Evolutionary conservation across 2,888 invertebrate species (phyloP).

Genomic region (Periphyllus acericola): DNA sequence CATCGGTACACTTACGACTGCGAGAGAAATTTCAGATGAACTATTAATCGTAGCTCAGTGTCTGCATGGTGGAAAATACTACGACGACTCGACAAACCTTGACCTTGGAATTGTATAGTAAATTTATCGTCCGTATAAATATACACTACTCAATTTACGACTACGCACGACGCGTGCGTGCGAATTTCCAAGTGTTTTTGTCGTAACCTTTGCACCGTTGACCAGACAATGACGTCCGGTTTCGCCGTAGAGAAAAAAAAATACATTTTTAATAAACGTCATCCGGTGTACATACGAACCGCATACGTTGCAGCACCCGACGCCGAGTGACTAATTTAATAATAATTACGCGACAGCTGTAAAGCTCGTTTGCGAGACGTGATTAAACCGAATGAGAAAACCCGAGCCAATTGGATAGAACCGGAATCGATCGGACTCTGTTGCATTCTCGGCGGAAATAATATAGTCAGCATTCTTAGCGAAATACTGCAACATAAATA

Average conservation of each 20-base stretch:
- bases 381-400: no score
- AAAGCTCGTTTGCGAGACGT: not conserved
- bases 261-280: slow-evolving; percentile 15
- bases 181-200: not conserved
- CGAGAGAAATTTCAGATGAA: no score
- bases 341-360: not conserved
- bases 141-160: not conserved
- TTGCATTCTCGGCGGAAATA: no score
- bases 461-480: no score
- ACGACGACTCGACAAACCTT: not conserved
- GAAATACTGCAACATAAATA: no score
- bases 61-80: no score
- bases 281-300: not conserved
- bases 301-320: not conserved
- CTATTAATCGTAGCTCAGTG: not conserved
- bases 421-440: no score
- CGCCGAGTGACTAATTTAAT: not conserved
- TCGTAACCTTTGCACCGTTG: slow-evolving; percentile 23
- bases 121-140: not conserved
- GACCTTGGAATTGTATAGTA: not conserved
- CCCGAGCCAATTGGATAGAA: no score
- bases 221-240: slow-evolving; percentile 45
- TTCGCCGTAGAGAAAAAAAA: not conserved
- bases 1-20: not conserved
- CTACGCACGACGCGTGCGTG: not conserved